Evolutionary conservation across 2,113 vertebrate species (phyloP), one percentile per base, ranked within the genome.

Genomic region (Pelecanus crispus): DNA sequence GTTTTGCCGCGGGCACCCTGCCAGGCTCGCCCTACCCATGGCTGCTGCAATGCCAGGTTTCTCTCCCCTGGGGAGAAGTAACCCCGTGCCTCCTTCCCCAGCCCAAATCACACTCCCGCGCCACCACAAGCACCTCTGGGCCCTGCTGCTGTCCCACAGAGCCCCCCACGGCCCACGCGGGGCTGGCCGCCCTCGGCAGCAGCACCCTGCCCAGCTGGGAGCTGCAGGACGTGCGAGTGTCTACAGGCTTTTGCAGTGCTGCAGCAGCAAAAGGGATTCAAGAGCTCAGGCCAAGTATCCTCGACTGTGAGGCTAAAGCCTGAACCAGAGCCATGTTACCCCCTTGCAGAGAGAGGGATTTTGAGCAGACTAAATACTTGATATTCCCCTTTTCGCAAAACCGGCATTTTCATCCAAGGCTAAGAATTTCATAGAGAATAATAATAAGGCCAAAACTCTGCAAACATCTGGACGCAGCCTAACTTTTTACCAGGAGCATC

Each of bases 131-230:
- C 66, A 52, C 13, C 25, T 44, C 26, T n/a, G 56, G 26, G 26
- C 31, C 17, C 31, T 49, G 58, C 53, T 77, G 38, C 68, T 49
- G 58, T 26, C n/a, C 38, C n/a, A 3, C 13, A 45, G 59, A 73
- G 45, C 3, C 17, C 56, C n/a, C 20, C 25, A 31, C 0, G 0
- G 36, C 52, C 56, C 47, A 38, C 0, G 0, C 1, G 1, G n/a
- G 25, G 19, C 86, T 77, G 36, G 58, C 38, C 3, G 2, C 6
- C n/a, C 38, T 32, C 6, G 42, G 18, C 3, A 0, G 49, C 61
- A 55, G 59, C 1, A 7, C 26, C 34, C 31, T 53, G 68, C 21
- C 34, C 34, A 40, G 10, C 38, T 4, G 4, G 34, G 19, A 88
- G 59, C 65, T 56, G 42, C 24, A 22, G 36, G 29, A 66, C 3